Evolutionary conservation across 2,797 vertebrate genomes (phyloP).

Genomic region (Cyclura pinguis): DNA sequence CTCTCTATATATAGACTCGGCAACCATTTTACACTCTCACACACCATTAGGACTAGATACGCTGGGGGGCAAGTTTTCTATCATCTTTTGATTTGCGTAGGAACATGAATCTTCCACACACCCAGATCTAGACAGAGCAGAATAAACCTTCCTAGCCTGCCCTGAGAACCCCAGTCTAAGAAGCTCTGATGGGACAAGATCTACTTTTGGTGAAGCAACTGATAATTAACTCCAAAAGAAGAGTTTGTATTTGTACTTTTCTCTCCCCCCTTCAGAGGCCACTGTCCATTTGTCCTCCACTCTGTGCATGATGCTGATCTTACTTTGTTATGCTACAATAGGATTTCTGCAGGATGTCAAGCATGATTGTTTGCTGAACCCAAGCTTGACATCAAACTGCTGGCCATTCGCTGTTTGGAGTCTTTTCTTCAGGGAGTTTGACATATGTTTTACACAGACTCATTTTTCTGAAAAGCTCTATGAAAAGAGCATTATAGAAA

Average conservation of each 20-base stretch:
- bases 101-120: not conserved
- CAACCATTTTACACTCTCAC: not conserved
- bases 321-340: not conserved
- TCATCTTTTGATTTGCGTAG: not conserved
- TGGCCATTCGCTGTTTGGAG: not conserved
- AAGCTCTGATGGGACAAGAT: not conserved
- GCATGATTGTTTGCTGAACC: not conserved
- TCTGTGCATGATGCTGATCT: not conserved
- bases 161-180: accelerated
- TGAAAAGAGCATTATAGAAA: not conserved
- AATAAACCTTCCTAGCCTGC: not conserved
- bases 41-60: not conserved
- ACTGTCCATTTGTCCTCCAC: too few species aligned
- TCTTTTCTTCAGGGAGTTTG: not conserved
- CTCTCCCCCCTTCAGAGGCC: not conserved
- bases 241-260: not conserved
- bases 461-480: not conserved
- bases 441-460: not conserved
- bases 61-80: not conserved
- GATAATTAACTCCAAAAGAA: accelerated
- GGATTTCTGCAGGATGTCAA: too few species aligned
- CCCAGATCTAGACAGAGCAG: not conserved
- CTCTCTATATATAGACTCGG: not conserved
- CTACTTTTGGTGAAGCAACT: conserved; percentile 22
- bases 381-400: not conserved